Evolutionary conservation across 2,888 invertebrate genomes (phyloP).

Genomic region (Netelia fuscicornis): DNA sequence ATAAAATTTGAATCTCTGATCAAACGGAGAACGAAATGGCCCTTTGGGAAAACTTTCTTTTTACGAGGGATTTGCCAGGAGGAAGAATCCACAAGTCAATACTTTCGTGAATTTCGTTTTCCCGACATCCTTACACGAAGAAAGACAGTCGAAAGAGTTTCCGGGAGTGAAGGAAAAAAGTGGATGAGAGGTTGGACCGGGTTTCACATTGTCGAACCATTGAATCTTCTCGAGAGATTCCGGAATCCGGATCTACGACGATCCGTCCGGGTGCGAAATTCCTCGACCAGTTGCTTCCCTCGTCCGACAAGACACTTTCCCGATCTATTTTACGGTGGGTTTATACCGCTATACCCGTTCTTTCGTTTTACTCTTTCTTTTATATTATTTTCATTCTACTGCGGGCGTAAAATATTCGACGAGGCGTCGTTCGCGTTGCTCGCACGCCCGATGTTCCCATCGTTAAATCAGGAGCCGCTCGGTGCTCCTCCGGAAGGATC

Average conservation of each 20-base stretch:
- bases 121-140: not conserved
- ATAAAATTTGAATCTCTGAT: too few species aligned
- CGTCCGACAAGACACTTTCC: slow-evolving; percentile 1
- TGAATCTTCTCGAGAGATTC: slow-evolving; percentile 33
- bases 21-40: too few species aligned
- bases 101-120: not conserved
- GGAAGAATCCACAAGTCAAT: not conserved
- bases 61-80: not conserved
- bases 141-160: not conserved
- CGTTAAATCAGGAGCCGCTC: slow-evolving; percentile 14
- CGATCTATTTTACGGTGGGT: slow-evolving; percentile 32
- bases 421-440: slow-evolving; percentile 6
- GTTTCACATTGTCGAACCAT: not conserved
- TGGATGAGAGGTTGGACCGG: not conserved
- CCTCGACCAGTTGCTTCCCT: slow-evolving; percentile 51
- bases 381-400: slow-evolving; percentile 3
- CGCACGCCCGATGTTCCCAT: slow-evolving; percentile 28
- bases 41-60: too few species aligned
- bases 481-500: slow-evolving; percentile 10
- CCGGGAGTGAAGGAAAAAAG: not conserved
- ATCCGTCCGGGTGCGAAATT: slow-evolving; percentile 20
- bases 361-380: not conserved
- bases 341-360: not conserved
- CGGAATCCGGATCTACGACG: slow-evolving; percentile 16
- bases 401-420: slow-evolving; percentile 12